Evolutionary conservation across 2,113 vertebrate genomes (phyloP), one percentile per base, ranked within the genome.

Genomic region (Tonatia bakeri): DNA sequence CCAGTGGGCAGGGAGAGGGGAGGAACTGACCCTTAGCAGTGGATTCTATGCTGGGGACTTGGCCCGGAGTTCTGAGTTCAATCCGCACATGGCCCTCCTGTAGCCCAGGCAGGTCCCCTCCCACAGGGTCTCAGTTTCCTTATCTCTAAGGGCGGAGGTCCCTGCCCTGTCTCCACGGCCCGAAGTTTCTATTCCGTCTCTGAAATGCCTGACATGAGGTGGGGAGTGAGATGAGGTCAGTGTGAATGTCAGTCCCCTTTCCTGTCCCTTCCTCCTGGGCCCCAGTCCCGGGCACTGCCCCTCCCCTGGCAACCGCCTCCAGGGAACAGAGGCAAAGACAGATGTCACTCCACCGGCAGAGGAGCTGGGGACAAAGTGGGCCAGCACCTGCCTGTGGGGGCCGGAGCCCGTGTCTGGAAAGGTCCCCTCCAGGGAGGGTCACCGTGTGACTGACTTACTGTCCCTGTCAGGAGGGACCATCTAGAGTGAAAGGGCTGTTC

Each of bases 371-470:
- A 16, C 38, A 84, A 50, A 6, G 19, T 19, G 10, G 33, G 81
- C 16, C 65, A 56, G 24, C 4, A 5, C 19, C 36, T 24, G 67
- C 59, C 38, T 0, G 0, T 12, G 82, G 69, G 47, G n/a, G 19
- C 70, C 4, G 2, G 19, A 20, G 28, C 12, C 4, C 33, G 16
- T 28, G 54, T 24, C 59, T 47, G 76, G 17, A 9, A 7, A 1
- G 20, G 77, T 28, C 20, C 40, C 45, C 28, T 5, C 0, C 20
- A 7, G 56, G 56, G n/a, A 88, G 16, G 36, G 24, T 22, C 16
- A 72, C 2, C 22, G 8, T 13, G 15, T 22, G 17, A 43, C 4
- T 22, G 17, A 43, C 4, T 40, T 64, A 36, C 72, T 9, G 4
- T 79, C 24, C 15, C 20, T 45, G 59, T 52, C 14, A 56, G 59